These are phyloP conservation scores for Anhinga anhinga DNA, from an alignment of 2,113 vertebrate genomes.

Conservation along the genomic window DNA sequence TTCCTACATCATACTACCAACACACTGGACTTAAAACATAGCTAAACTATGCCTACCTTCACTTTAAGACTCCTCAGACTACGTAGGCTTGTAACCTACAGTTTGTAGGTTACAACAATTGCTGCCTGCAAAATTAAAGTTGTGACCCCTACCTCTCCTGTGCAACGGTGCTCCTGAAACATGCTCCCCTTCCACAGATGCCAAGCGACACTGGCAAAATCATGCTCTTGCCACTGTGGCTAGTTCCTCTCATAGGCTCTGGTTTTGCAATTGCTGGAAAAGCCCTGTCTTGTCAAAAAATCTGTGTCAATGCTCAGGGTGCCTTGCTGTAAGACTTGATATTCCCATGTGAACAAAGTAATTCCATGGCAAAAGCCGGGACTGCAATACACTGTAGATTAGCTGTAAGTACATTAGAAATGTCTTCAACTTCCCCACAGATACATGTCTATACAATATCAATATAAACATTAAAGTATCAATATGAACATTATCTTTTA, in stretches of 20 bases:
- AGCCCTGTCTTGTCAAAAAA: neutral
- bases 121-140: neutral
- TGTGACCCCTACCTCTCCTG: neutral
- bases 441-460: neutral
- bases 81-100: neutral
- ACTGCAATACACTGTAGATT: accelerated
- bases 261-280: neutral
- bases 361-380: neutral
- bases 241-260: accelerated
- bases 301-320: too few relatives aligned
- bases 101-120: neutral
- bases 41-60: neutral
- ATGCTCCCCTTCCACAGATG: accelerated
- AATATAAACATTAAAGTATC: neutral
- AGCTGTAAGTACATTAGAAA: neutral
- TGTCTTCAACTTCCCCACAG: neutral
- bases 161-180: accelerated
- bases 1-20: neutral
- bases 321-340: neutral
- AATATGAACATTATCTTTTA: neutral
- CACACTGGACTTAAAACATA: neutral
- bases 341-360: neutral
- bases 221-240: accelerated
- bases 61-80: neutral
- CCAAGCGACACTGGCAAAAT: neutral